These are phyloP conservation scores for Hydrotaea diabolus DNA, from an alignment of 2,888 invertebrate genomes.

Conservation along the genomic window DNA sequence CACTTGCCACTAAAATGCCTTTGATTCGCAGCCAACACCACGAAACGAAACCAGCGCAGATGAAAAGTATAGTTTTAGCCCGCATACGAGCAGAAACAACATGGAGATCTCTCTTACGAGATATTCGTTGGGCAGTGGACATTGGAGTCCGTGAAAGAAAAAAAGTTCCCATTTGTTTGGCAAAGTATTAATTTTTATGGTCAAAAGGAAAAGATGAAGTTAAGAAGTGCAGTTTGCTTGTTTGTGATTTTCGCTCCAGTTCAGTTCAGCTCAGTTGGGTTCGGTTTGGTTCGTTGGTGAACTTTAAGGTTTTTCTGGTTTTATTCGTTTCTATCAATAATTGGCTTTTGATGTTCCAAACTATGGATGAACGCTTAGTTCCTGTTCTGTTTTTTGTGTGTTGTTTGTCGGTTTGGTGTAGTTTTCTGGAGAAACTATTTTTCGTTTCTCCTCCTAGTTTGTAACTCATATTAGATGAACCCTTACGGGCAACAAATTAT, in stretches of 20 bases:
- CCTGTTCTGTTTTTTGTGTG: background rate
- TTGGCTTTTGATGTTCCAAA: background rate
- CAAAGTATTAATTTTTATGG: constrained; percentile 15
- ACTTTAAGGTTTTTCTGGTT: background rate
- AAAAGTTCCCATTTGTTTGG: background rate
- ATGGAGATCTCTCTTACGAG: background rate
- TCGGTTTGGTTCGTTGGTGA: background rate
- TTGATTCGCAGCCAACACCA: background rate
- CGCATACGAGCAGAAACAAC: background rate
- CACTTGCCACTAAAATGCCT: constrained; percentile 10
- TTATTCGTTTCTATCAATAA: constrained; percentile 7
- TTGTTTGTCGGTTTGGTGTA: background rate
- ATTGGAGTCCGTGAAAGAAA: no score
- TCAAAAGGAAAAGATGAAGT: background rate
- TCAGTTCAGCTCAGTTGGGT: background rate
- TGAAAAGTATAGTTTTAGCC: background rate
- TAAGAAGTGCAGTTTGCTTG: background rate
- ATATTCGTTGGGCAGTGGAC: background rate
- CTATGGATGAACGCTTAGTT: background rate
- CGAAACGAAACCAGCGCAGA: background rate
- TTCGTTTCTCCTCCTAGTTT: background rate
- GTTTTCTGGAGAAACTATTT: background rate
- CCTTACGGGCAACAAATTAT: background rate
- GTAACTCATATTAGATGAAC: background rate
- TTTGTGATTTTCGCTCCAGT: background rate